A percentile compares a stretch with the other conserved stretches of the same genome.
These are phyloP conservation scores for Lontra canadensis DNA, from an alignment of 2,113 vertebrate species.

Conservation along the genomic window DNA sequence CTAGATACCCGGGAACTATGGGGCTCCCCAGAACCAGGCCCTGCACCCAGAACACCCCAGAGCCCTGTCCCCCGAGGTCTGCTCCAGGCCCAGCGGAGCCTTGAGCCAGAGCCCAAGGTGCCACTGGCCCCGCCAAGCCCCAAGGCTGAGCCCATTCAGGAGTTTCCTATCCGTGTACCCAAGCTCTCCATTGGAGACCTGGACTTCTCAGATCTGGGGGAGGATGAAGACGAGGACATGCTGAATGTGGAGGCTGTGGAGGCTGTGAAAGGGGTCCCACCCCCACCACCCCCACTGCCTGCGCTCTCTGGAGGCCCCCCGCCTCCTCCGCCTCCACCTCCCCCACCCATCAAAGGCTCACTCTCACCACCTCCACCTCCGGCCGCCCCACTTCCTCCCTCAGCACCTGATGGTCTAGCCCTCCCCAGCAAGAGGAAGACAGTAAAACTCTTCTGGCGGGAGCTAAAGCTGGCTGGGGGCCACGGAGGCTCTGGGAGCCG, in stretches of 20 bases:
- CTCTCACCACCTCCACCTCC: conserved; percentile 57
- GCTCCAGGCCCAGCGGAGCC: conserved; percentile 84
- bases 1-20: neutral
- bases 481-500: neutral
- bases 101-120: conserved; percentile 86
- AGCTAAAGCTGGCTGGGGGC: conserved; percentile 87
- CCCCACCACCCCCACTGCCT: conserved; percentile 75
- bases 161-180: conserved; percentile 81
- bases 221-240: conserved; percentile 95
- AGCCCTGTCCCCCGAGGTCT: conserved; percentile 56
- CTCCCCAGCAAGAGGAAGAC: conserved; percentile 92
- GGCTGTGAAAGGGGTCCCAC: conserved; percentile 35
- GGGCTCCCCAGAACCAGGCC: conserved; percentile 31
- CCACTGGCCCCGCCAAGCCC: conserved; percentile 84
- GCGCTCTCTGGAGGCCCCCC: conserved; percentile 62
- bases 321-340: conserved; percentile 85
- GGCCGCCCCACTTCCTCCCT: conserved; percentile 22
- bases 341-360: conserved; percentile 48
- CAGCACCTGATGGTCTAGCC: conserved; percentile 60
- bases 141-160: conserved; percentile 83
- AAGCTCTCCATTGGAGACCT: conserved; percentile 93
- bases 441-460: conserved; percentile 97
- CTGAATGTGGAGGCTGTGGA: conserved; percentile 81
- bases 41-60: conserved; percentile 60
- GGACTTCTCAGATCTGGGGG: conserved; percentile 96